Base-by-base conservation (phyloP, 1,140 invertebrate genomes). In the Pseudobourletiella spinata region DNA sequence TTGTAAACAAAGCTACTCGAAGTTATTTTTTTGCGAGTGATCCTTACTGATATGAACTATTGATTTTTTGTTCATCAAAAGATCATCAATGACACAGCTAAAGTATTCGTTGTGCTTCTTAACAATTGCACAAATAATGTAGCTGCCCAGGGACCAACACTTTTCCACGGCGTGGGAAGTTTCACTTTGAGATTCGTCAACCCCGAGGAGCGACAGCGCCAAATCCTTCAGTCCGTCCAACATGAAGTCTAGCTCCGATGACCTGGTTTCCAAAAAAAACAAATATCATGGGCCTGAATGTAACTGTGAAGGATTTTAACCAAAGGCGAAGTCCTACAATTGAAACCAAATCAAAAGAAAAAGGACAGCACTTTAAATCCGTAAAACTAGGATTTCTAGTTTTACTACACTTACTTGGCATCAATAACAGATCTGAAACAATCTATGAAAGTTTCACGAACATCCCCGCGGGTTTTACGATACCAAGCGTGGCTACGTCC, bases 161-260 rank as follows among this genome's bases (percentile, higher is more conserved):
- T 57, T 30, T 30, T 42, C 22, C 1, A 20, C 26, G 6, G 35
- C 43, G 15, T 32, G 35, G 15, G 20, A n/a, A 25, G 39, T 43
- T 35, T 65, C 57, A 15, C 18, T 29, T 26, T 35, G 59, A 25
- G 28, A 24, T n/a, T 50, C 43, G 2, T 55, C 39, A 18, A 46
- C 39, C 26, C 51, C 61, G 1, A 68, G 32, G 4, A 68, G 48
- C 16, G 44, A 44, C 22, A 65, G n/a, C 14, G 29, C 67, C 6
- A 68, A 24, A 20, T 68, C 57, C 26, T 59, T 62, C 2, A 68
- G 24, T 15, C 67, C 67, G n/a, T 68, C 63, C 0, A 63, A 18
- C 32, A 68, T 58, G 43, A 56, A 68, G 4, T 68, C 67, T 15
- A 68, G 39, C 30, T 65, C 61, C 3, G 57, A 58, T 15, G 63